A percentile compares a stretch with the other conserved stretches of the same genome.
phyloP scores from a whole-genome alignment of 2,113 vertebrate species.

The Podarcis muralis region DNA sequence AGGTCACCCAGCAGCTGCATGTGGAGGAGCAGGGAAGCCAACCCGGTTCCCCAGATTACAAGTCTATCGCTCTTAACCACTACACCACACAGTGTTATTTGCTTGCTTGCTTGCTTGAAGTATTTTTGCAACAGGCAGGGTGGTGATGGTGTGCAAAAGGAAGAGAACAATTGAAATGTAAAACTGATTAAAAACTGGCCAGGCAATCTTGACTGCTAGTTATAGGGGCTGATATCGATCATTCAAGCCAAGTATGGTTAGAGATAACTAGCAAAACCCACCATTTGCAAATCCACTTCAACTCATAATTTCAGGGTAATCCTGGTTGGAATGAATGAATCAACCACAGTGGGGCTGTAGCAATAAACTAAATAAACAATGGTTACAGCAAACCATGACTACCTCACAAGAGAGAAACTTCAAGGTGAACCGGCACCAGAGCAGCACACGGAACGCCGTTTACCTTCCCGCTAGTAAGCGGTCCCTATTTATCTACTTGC shows the following conservation, averaged over 20 bases:
- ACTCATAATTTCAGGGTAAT: not conserved
- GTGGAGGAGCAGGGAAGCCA: too few species aligned
- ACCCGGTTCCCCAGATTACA: too few species aligned
- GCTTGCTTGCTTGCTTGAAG: not conserved
- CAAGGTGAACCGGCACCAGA: too few species aligned
- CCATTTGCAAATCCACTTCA: not conserved
- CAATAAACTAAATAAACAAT: not conserved
- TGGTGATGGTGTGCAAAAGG: too few species aligned
- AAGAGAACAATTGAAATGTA: not conserved
- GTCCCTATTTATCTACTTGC: too few species aligned
- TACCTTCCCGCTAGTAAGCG: too few species aligned
- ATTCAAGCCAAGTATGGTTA: not conserved
- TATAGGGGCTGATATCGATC: not conserved
- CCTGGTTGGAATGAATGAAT: not conserved
- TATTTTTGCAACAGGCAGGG: too few species aligned
- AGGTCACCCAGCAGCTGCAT: too few species aligned
- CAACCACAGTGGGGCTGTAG: not conserved
- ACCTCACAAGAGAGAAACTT: too few species aligned
- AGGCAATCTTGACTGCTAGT: not conserved
- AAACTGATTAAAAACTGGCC: not conserved
- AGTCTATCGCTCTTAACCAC: too few species aligned
- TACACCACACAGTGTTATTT: not conserved
- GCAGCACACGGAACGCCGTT: too few species aligned
- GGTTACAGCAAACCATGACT: not conserved
- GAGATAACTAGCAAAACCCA: not conserved